These are phyloP conservation scores for Cheilosia variabilis DNA, from an alignment of 2,888 invertebrate species.

Conservation along the genomic window DNA sequence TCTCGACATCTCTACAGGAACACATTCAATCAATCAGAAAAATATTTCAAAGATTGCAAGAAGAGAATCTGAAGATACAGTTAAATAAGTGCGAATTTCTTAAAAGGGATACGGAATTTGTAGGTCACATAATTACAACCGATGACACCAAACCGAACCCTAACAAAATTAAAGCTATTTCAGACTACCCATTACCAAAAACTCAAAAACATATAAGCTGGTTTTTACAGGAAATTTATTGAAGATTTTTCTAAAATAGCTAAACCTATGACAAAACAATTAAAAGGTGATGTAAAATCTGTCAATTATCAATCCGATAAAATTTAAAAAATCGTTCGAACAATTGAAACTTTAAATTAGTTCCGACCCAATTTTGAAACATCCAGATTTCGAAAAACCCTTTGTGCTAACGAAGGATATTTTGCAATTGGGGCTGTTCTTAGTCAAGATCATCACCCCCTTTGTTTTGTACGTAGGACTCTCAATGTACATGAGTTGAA, in stretches of 20 bases:
- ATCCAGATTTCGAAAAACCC: too few relatives aligned
- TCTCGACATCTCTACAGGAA: constrained; percentile 77
- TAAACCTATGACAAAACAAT: constrained; percentile 67
- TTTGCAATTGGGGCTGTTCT: too few relatives aligned
- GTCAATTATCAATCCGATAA: too few relatives aligned
- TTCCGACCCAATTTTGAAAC: too few relatives aligned
- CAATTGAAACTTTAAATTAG: too few relatives aligned
- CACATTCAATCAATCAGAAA: constrained; percentile 66
- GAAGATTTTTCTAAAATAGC: constrained; percentile 42
- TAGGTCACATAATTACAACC: constrained; percentile 78
- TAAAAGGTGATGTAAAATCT: not conserved
- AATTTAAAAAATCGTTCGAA: too few relatives aligned
- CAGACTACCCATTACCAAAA: constrained; percentile 75
- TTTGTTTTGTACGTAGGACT: too few relatives aligned
- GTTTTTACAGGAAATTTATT: constrained; percentile 76
- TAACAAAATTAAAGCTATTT: constrained; percentile 77
- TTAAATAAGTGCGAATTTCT: constrained; percentile 77
- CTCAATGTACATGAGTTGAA: too few relatives aligned
- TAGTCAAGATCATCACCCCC: too few relatives aligned
- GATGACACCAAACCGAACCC: constrained; percentile 73
- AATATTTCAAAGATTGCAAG: constrained; percentile 76
- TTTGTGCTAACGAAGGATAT: too few relatives aligned
- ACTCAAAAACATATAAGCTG: constrained; percentile 75
- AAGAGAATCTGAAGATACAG: constrained; percentile 76
- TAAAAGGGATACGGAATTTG: constrained; percentile 76